These are phyloP conservation scores for Sarcophaga carnaria DNA, from an alignment of 2,888 invertebrate genomes.

Conservation along the genomic window DNA sequence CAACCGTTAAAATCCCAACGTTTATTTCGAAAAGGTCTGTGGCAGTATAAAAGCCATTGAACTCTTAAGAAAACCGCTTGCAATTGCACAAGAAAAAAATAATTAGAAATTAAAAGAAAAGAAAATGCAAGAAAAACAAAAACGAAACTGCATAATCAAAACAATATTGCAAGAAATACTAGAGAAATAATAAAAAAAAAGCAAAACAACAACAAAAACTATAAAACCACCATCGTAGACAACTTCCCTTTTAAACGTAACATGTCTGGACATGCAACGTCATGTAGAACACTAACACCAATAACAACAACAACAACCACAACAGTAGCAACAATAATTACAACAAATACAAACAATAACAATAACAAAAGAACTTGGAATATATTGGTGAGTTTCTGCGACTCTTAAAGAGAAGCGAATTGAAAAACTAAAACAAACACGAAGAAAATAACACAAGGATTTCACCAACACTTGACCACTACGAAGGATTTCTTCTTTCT, in stretches of 20 bases:
- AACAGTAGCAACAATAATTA: slow-evolving; percentile 30
- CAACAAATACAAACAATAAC: slow-evolving; percentile 49
- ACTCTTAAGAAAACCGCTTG: slow-evolving; percentile 59
- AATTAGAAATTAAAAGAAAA: slow-evolving; percentile 6
- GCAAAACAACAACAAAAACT: background rate
- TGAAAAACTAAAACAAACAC: slow-evolving; percentile 40
- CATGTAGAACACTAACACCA: slow-evolving; percentile 31
- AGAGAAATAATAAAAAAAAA: slow-evolving; percentile 7
- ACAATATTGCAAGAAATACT: slow-evolving; percentile 40
- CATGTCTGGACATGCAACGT: slow-evolving; percentile 67
- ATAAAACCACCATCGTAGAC: slow-evolving; percentile 44
- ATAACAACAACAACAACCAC: slow-evolving; percentile 23
- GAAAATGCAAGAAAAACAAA: background rate
- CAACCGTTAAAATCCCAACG: background rate
- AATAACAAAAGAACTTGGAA: slow-evolving; percentile 44
- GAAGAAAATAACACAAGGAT: slow-evolving; percentile 36
- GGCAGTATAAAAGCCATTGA: slow-evolving; percentile 70
- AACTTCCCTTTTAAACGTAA: slow-evolving; percentile 59
- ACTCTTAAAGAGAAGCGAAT: too few relatives aligned
- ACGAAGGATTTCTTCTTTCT: slow-evolving; percentile 52
- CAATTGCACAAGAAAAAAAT: slow-evolving; percentile 29
- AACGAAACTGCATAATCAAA: slow-evolving; percentile 65
- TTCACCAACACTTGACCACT: slow-evolving; percentile 68
- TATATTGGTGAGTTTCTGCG: slow-evolving; percentile 52
- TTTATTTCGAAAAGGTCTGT: background rate